Evolutionary conservation across 1,140 invertebrate genomes (phyloP).

Genomic region (Hylyphantes graminicola): DNA sequence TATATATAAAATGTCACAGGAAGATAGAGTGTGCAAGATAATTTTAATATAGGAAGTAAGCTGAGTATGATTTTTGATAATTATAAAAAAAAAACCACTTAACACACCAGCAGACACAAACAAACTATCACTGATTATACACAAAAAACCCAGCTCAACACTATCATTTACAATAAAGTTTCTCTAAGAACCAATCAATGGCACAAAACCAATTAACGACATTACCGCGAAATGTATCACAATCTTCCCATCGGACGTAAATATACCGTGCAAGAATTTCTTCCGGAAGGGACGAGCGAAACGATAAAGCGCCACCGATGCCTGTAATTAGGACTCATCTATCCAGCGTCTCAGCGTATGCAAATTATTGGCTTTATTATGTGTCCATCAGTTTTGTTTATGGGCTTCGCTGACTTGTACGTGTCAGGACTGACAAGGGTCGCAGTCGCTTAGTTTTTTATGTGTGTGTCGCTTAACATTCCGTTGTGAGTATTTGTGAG

Average conservation of each 20-base stretch:
- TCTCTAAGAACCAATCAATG: background rate
- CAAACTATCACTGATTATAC: background rate
- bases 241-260: background rate
- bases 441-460: background rate
- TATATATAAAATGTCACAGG: too few relatives aligned
- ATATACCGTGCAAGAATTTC: background rate
- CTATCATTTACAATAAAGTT: background rate
- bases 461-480: too few relatives aligned
- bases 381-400: conserved; percentile 26
- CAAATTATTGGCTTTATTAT: conserved; percentile 42
- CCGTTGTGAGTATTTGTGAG: too few relatives aligned
- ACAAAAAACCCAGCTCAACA: background rate
- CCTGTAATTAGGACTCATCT: conserved; percentile 45
- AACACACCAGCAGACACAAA: background rate
- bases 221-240: background rate
- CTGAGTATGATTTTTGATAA: too few relatives aligned
- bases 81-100: too few relatives aligned
- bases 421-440: background rate
- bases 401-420: conserved; percentile 1
- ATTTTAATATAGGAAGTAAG: too few relatives aligned
- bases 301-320: conserved; percentile 12
- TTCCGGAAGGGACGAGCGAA: conserved; percentile 30
- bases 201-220: background rate
- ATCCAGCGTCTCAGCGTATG: conserved; percentile 23
- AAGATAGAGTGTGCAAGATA: too few relatives aligned